Base-by-base conservation (phyloP, 64 coral and sea anemone species). In the Pocillopora verrucosa region DNA sequence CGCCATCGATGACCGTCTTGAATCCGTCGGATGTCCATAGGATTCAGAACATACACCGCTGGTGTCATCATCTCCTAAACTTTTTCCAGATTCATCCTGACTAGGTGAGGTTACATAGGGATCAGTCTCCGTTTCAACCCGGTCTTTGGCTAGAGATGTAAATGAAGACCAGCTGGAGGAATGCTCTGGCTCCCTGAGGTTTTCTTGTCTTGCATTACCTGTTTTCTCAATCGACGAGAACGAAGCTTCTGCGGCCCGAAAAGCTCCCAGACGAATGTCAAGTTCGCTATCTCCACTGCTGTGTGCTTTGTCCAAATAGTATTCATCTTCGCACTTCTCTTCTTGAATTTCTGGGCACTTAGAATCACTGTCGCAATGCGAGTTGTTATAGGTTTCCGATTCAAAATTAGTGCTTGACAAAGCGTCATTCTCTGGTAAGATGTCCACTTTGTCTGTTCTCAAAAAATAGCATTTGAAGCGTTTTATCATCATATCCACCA, bases 401-500 rank as follows among this genome's bases (percentile, higher is more conserved):
- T 60, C 24, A 65, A 38, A 20, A 5, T 34, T 16, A 35, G 15
- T 60, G 75, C 22, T 16, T 30, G 41, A 61, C 7, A 10, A 26
- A 13, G 5, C 34, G 4, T 67, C 41, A 9, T 58, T 56, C 60
- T 37, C 38, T 70, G 83, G 12, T 11, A 64, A 51, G 36, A 72
- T 26, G 15, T 59, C 83, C 34, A 92, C 65, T 35, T 92, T 87
- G 37, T 86, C 76, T 0, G 84, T 87, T 78, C 83, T 59, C 16
- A 65, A 20, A 15, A 93, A 93, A 34, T 61, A 97, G 13, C 88
- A 41, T 20, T 81, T 86, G 4, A 97, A 14, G 16, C 72, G 85
- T 13, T 88, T 41, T 62, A 88, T 19, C 22, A 93, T 72, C 24
- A 90, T 79, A 4, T 97, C 92, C 2, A 93, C 63, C 12, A 92